Evolutionary conservation across 2,888 invertebrate genomes (phyloP), one percentile per base, ranked within the genome.

Genomic region (Eupelmus urozonus): DNA sequence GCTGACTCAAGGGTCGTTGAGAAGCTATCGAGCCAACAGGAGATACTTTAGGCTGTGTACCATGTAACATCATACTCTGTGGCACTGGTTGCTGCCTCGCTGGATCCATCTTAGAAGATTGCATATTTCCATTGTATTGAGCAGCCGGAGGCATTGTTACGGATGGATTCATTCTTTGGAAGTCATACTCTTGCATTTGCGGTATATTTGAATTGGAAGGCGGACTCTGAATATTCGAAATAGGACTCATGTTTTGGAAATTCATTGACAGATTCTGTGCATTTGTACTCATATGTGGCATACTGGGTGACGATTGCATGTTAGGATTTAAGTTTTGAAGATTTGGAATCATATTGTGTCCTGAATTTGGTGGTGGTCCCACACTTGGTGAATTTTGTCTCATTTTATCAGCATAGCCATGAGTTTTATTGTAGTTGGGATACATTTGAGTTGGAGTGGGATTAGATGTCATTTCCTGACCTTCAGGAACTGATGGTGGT

Each of bases 401-500:
- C 60, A 88, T 66, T 76, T 88, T 88, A 55, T 89, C 88, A 0
- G 85, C 79, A 72, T 88, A 89, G 40, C 85, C 86, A 72, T 88
- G 87, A 5, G 87, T 83, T 74, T 89, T 89, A 53, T 83, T 85
- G 76, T 86, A 88, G 60, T 84, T 87, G 5, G 86, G 73, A 73
- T 88, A 88, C 29, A 83, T 82, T 71, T 87, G 87, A 20, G 85
- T 83, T 81, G 87, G 88, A 81, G 83, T 84, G 16, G 85, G 77
- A 72, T 83, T 85, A 25, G 81, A 84, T 2, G 91, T 91, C 82
- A 94, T 91, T 27, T 94, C 93, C 81, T 93, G 93, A 87, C 96
- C 96, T 91, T 96, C 96, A 29, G 96, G 96, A 49, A 96, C 96
- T 34, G 96, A 93, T 0, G 96, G 96, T 69, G 96, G 96, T 49